phyloP scores from a whole-genome alignment of 2,888 invertebrate genomes.

The Brenthis hecate region DNA sequence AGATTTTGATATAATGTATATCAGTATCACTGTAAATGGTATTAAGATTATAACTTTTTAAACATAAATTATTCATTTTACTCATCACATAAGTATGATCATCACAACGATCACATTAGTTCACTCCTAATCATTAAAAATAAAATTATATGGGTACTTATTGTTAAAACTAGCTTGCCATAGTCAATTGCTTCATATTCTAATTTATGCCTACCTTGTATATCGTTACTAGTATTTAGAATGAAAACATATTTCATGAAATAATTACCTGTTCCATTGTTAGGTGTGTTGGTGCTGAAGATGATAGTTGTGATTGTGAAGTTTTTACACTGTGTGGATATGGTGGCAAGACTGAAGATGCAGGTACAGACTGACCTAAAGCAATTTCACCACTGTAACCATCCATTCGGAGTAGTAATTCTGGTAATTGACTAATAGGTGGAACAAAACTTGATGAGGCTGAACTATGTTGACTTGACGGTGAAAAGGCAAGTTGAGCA shows the following conservation, averaged over 20 bases:
- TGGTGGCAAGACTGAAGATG: slow-evolving; percentile 78
- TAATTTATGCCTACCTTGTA: too few species aligned
- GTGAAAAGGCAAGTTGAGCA: slow-evolving; percentile 83
- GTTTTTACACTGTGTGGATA: slow-evolving; percentile 67
- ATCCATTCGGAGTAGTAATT: slow-evolving; percentile 86
- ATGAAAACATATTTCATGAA: background rate
- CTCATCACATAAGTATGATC: too few species aligned
- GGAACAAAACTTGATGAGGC: slow-evolving; percentile 75
- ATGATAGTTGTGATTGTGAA: slow-evolving; percentile 87
- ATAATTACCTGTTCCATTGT: slow-evolving; percentile 85
- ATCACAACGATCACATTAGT: too few species aligned
- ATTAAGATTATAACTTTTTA: too few species aligned
- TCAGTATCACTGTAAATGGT: too few species aligned
- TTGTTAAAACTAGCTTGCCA: too few species aligned
- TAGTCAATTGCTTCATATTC: too few species aligned
- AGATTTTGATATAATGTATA: too few species aligned
- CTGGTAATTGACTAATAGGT: slow-evolving; percentile 79
- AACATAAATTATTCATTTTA: too few species aligned
- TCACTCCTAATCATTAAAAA: too few species aligned
- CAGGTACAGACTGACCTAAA: slow-evolving; percentile 85
- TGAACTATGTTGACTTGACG: slow-evolving; percentile 85
- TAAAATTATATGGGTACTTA: too few species aligned
- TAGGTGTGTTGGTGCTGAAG: slow-evolving; percentile 93
- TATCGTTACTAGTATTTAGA: background rate
- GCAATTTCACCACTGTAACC: slow-evolving; percentile 78